phyloP scores from a whole-genome alignment of 2,888 invertebrate genomes.

The Xestia ashworthii region DNA sequence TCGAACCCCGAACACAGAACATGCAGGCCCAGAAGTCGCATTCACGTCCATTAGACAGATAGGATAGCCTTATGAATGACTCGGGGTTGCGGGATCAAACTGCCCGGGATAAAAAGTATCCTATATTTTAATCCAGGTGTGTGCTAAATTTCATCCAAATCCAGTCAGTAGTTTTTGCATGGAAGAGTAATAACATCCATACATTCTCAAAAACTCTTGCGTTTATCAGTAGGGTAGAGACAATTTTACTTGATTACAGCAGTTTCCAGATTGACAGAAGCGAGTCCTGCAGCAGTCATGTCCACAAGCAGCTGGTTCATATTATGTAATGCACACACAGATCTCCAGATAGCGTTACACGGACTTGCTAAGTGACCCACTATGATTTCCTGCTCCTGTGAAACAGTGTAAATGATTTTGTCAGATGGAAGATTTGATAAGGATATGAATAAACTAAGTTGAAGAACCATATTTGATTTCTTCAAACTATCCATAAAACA shows the following conservation, averaged over 20 bases:
- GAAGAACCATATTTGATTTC: background rate
- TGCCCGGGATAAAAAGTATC: no score
- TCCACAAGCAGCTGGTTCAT: constrained; percentile 87
- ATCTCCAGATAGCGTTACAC: constrained; percentile 86
- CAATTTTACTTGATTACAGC: constrained; percentile 78
- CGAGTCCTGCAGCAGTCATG: constrained; percentile 85
- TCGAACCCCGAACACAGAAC: background rate
- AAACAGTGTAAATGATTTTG: background rate
- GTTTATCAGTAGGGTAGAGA: background rate
- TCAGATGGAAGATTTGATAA: background rate
- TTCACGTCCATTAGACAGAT: background rate
- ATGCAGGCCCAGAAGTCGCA: background rate
- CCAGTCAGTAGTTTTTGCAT: no score
- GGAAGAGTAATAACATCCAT: no score
- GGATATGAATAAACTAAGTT: background rate
- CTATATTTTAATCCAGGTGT: no score
- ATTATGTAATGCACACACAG: constrained; percentile 84
- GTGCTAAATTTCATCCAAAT: no score
- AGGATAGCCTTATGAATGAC: background rate
- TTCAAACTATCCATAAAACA: background rate
- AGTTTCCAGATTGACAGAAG: constrained; percentile 80
- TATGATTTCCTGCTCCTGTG: constrained; percentile 86
- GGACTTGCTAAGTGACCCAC: constrained; percentile 86
- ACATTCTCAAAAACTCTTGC: no score
- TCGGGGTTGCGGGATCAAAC: no score